Percentiles rank a stretch among this genome's conserved stretches.
Conservation (phyloP, 2,797 vertebrate species). For the Nyctibius grandis region DNA sequence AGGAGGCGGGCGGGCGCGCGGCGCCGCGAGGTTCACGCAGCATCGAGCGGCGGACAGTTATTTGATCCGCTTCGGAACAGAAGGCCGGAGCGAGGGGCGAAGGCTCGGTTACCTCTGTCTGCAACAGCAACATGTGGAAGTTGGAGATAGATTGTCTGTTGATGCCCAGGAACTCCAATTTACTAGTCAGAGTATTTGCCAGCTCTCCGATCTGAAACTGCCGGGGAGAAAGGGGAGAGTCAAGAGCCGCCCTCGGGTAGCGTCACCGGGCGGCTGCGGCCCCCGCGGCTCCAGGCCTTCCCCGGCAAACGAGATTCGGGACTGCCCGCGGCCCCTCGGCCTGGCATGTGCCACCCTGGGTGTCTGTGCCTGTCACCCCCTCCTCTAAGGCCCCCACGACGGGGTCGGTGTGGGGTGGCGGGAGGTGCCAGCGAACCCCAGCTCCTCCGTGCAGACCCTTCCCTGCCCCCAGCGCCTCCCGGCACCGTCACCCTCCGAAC, state of each 20-base stretch:
- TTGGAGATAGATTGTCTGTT: slow-evolving; percentile 96
- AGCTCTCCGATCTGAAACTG: slow-evolving; percentile 99
- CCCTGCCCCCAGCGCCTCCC: neutral
- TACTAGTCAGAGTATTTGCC: slow-evolving; percentile 96
- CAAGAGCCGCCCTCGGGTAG: neutral
- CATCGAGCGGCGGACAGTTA: neutral
- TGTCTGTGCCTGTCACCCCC: neutral
- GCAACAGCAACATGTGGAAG: slow-evolving; percentile 95
- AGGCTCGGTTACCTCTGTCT: slow-evolving; percentile 90
- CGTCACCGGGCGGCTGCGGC: neutral
- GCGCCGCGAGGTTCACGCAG: neutral
- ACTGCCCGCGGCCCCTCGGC: neutral
- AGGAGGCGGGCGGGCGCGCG: neutral
- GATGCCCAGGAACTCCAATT: slow-evolving; percentile 98
- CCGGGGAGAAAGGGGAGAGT: slow-evolving; percentile 45
- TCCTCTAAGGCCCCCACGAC: neutral
- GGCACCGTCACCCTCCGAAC: fast-evolving
- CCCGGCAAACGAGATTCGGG: fast-evolving
- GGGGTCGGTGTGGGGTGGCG: fast-evolving
- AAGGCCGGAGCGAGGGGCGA: slow-evolving; percentile 38
- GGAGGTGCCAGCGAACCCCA: neutral
- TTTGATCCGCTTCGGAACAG: slow-evolving; percentile 21
- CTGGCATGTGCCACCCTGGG: neutral
- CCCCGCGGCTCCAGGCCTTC: neutral
- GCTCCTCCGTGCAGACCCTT: fast-evolving